Conservation (phyloP, 2,113 vertebrate species). For the Dipodomys spectabilis region DNA sequence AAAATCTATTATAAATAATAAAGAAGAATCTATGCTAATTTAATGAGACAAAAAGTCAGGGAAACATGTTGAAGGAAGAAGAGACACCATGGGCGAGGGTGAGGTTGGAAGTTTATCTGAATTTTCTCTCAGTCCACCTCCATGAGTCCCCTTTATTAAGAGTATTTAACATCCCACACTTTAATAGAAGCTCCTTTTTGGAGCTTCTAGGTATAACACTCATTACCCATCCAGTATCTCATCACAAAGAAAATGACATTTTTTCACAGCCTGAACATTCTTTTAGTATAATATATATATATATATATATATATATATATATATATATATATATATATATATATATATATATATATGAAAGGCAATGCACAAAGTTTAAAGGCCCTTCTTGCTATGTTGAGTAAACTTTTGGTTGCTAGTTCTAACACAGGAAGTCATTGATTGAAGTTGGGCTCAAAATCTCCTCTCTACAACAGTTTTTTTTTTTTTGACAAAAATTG, state of each 20-base stretch:
- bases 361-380: background rate
- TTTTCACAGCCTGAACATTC: background rate
- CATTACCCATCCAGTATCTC: background rate
- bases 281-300: background rate
- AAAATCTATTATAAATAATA: background rate
- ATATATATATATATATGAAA: background rate
- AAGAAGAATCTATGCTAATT: background rate
- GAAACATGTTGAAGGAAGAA: background rate
- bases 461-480: background rate
- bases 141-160: background rate
- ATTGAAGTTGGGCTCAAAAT: background rate
- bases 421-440: background rate
- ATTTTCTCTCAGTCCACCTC: background rate
- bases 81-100: background rate
- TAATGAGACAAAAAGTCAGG: background rate
- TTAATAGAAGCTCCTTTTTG: background rate
- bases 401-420: background rate
- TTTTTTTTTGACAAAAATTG: background rate
- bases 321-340: background rate
- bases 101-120: background rate
- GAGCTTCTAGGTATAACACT: background rate
- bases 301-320: background rate
- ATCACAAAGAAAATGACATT: constrained; percentile 11
- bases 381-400: background rate
- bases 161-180: background rate